Evolutionary conservation across 2,888 invertebrate genomes (phyloP).

Genomic region (Gerosis bhagava): DNA sequence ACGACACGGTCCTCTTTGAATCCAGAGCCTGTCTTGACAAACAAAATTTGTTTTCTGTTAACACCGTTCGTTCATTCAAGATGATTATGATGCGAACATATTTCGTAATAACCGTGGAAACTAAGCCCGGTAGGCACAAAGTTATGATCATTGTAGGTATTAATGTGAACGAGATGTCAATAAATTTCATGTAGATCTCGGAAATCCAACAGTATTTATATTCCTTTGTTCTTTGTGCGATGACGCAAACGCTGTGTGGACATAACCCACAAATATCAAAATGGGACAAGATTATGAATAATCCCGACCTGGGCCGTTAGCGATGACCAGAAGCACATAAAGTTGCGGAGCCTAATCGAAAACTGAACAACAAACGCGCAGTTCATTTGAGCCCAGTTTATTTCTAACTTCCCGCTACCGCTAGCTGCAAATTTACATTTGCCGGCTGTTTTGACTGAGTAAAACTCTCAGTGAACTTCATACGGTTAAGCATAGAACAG

Average conservation of each 20-base stretch:
- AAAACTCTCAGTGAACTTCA: conserved; percentile 1
- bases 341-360: conserved; percentile 1
- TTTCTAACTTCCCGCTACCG: neutral
- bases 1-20: conserved; percentile 48
- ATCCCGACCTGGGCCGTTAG: conserved; percentile 5
- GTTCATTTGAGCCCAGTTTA: conserved; percentile 9
- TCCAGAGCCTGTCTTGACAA: conserved; percentile 43
- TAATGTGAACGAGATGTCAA: no score
- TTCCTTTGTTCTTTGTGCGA: conserved; percentile 15
- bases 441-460: no score
- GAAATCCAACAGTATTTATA: conserved; percentile 15
- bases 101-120: conserved; percentile 1
- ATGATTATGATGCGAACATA: conserved; percentile 6
- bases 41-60: conserved; percentile 37
- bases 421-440: conserved; percentile 1
- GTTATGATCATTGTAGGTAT: no score
- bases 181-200: conserved; percentile 15
- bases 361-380: neutral
- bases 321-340: conserved; percentile 12
- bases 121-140: neutral
- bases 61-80: conserved; percentile 5
- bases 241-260: conserved; percentile 15
- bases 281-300: conserved; percentile 6
- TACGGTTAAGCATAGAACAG: neutral
- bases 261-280: conserved; percentile 16